phyloP scores from a whole-genome alignment of 2,113 vertebrate genomes.

The Chloroceryle aenea region DNA sequence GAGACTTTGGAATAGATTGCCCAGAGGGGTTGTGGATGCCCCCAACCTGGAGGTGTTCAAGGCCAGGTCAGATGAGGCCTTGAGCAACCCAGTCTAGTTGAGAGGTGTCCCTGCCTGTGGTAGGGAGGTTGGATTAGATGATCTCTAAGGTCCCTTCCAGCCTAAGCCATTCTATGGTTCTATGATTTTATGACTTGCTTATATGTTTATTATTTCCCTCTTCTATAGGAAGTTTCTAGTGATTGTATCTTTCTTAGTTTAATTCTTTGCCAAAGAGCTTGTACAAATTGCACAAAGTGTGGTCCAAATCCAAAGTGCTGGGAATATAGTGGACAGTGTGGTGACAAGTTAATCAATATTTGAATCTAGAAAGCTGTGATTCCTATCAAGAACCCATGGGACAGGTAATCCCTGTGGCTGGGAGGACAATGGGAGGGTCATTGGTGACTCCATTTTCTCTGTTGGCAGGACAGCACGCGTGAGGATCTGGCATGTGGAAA shows the following conservation, averaged over 20 bases:
- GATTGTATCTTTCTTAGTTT: neutral
- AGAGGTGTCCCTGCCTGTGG: too few relatives aligned
- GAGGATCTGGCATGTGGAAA: neutral
- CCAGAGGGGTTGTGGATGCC: too few relatives aligned
- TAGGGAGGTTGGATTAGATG: too few relatives aligned
- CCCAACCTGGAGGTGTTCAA: too few relatives aligned
- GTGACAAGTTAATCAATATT: neutral
- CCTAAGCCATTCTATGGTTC: too few relatives aligned
- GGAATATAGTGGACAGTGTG: fast-evolving
- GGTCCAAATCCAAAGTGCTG: neutral
- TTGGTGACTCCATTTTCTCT: neutral
- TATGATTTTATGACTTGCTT: neutral
- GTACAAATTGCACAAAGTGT: neutral
- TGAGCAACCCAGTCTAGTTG: too few relatives aligned
- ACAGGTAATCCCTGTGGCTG: neutral
- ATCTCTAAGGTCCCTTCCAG: too few relatives aligned
- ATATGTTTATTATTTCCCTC: neutral
- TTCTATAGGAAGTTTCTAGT: neutral
- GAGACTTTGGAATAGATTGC: too few relatives aligned
- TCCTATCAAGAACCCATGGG: neutral
- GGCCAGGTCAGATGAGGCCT: too few relatives aligned
- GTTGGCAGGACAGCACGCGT: neutral
- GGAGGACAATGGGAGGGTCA: fast-evolving
- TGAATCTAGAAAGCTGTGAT: neutral
- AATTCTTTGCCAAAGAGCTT: neutral